Evolutionary conservation across 2,797 vertebrate genomes (phyloP), one percentile per base, ranked within the genome.

Genomic region (Eutrigla gurnardus): DNA sequence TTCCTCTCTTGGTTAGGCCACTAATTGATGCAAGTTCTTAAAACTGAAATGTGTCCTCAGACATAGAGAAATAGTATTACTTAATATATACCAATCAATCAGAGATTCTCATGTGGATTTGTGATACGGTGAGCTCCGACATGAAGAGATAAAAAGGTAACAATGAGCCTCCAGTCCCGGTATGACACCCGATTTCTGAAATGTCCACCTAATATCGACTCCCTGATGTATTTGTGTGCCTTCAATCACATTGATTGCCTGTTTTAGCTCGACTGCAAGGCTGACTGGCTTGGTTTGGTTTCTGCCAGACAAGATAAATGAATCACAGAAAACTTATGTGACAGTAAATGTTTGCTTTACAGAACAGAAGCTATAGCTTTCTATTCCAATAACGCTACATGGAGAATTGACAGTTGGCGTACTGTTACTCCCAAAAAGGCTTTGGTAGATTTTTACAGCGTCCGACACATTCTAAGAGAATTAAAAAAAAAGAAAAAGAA

Each of bases 191-290:
- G 77, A 73, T 84, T 78, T 78, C 33, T 54, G 46, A 79, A 73
- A 85, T 85, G 57, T 73, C 74, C 60, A 84, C 82, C 13, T 37
- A 66, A 79, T 55, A 45, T 55, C 5, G 12, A 25, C 11, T 32
- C 46, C 74, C 49, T 77, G 66, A 79, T 84, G 78, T 77, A 78
- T 86, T 82, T 58, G 77, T 71, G 55, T 71, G 35, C 73, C 63
- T 72, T 88, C 80, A 83, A 71, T 90, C 75, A 86, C 69, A 65
- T 50, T 85, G 77, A 84, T 82, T 80, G 78, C 73, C 53, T 82
- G 52, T 58, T 78, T 76, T 58, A 82, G 75, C 69, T 81, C 65
- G 69, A 75, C 86, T 74, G 45, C 46, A 63, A 52, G 62, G 49
- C 61, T 40, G 43, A 33, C 59, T 61, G 52, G 57, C 73, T 75